Base-by-base conservation (phyloP, 2,888 invertebrate species). In the Chymomyza amoena region DNA sequence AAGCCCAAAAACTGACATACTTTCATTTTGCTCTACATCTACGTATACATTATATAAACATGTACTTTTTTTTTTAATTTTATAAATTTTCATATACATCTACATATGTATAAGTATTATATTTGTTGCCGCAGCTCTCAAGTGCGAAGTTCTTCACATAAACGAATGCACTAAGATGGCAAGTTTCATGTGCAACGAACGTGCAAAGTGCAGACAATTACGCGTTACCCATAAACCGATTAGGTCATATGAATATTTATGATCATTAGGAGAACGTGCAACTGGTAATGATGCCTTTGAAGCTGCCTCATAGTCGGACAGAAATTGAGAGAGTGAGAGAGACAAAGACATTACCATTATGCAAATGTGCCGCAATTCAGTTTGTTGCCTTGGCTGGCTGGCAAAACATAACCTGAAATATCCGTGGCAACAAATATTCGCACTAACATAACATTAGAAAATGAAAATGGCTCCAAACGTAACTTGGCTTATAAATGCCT, bases 171-270 rank as follows among this genome's bases (percentile, higher is more conserved):
- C 39, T 45, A 45, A 45, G 39, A 45, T 13, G 39, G 6, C 39
- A 45, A 45, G 39, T 45, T 45, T 61, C 61, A 61, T 61, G 45
- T 20, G 45, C 50, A 39, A 13, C 39, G 39, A 76, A 76, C 80
- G 77, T 86, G 80, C 68, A 67, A 76, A 84, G 68, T 72, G 77
- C 66, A 67, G 70, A 73, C 75, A 75, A 77, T 84, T 75, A 80
- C 72, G 61, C 61, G 70, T 57, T 65, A 66, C 74, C 76, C 79
- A 79, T 86, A 86, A 86, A 80, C 81, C 81, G 80, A 86, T 84
- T 84, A 81, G 77, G 71, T 68, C 76, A 73, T 73, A 84, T 84
- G 84, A 84, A 84, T 84, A 86, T 84, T 84, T 84, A 84, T 80
- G 85, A 52, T 28, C 61, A 52, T 61, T 67, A 59, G 15, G 54